Percentiles rank a stretch among this genome's conserved stretches.
These are phyloP conservation scores for Zingel zingel DNA, from an alignment of 2,113 vertebrate species.

Conservation along the genomic window DNA sequence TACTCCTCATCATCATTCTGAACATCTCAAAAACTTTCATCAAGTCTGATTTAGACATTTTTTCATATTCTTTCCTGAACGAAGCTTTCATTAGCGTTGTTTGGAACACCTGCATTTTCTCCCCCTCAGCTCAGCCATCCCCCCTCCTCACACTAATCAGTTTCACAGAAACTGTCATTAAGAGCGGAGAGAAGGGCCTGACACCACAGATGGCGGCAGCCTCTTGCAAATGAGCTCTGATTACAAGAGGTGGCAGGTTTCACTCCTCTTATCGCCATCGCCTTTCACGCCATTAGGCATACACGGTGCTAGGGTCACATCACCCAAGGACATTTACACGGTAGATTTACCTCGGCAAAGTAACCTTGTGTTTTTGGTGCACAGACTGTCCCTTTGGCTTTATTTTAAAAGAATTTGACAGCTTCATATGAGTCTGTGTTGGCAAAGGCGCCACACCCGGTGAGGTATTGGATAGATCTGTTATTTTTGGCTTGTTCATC, in stretches of 20 bases:
- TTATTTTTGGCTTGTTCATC: constrained; percentile 73
- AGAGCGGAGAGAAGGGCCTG: constrained; percentile 65
- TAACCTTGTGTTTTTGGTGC: constrained; percentile 59
- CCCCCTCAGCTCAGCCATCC: constrained; percentile 21
- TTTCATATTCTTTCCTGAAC: constrained; percentile 41
- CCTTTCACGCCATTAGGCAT: constrained; percentile 74
- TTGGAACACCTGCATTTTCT: constrained; percentile 67
- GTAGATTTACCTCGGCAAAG: constrained; percentile 57
- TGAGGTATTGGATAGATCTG: constrained; percentile 53
- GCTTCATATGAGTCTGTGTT: constrained; percentile 60
- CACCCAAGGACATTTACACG: constrained; percentile 69
- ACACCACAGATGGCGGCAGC: constrained; percentile 80
- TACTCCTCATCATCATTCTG: constrained; percentile 20
- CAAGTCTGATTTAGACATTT: constrained; percentile 38
- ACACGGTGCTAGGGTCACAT: constrained; percentile 60
- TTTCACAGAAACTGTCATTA: constrained; percentile 74
- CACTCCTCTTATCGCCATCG: constrained; percentile 66
- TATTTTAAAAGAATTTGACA: constrained; percentile 56
- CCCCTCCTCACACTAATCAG: constrained; percentile 65
- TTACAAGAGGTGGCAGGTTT: constrained; percentile 76
- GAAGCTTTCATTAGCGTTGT: constrained; percentile 48
- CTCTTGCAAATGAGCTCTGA: constrained; percentile 79
- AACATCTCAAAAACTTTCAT: constrained; percentile 37
- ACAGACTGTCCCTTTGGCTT: constrained; percentile 35
- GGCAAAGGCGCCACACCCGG: constrained; percentile 45